These are phyloP conservation scores for Periphyllus acericola DNA, from an alignment of 2,888 invertebrate species.

Conservation along the genomic window DNA sequence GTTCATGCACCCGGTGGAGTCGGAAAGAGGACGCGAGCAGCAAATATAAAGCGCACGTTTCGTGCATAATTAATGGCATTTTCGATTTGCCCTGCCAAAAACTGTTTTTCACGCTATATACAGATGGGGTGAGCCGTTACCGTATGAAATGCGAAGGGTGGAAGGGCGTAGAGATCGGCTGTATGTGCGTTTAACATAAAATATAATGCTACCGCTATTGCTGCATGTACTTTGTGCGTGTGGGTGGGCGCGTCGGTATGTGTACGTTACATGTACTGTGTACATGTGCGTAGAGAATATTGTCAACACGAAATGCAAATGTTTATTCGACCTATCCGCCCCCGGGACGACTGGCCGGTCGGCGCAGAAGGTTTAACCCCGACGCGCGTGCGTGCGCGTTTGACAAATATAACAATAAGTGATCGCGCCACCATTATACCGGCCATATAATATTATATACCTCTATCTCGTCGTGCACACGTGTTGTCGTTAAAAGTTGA, in stretches of 20 bases:
- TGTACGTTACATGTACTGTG: neutral
- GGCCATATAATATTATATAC: no score
- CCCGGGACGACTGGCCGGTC: neutral
- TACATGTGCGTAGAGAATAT: constrained; percentile 26
- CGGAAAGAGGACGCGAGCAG: neutral
- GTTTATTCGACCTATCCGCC: constrained; percentile 38
- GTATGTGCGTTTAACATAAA: constrained; percentile 39
- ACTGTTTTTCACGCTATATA: constrained; percentile 20
- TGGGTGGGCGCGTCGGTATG: neutral
- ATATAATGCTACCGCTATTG: neutral
- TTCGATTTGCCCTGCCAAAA: constrained; percentile 34
- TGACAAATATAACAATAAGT: constrained; percentile 24
- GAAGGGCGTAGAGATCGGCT: neutral
- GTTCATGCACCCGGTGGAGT: neutral
- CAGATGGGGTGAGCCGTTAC: neutral
- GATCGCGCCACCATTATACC: neutral
- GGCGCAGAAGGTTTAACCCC: neutral
- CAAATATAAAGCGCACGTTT: constrained; percentile 49
- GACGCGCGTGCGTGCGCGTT: neutral
- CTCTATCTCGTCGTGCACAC: neutral
- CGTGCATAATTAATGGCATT: constrained; percentile 51
- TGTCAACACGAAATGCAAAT: constrained; percentile 60
- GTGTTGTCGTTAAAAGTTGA: constrained; percentile 16
- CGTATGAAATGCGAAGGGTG: neutral
- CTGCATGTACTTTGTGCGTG: neutral